Evolutionary conservation across 2,888 invertebrate species (phyloP).

Genomic region (Aproaerema taeniolella): DNA sequence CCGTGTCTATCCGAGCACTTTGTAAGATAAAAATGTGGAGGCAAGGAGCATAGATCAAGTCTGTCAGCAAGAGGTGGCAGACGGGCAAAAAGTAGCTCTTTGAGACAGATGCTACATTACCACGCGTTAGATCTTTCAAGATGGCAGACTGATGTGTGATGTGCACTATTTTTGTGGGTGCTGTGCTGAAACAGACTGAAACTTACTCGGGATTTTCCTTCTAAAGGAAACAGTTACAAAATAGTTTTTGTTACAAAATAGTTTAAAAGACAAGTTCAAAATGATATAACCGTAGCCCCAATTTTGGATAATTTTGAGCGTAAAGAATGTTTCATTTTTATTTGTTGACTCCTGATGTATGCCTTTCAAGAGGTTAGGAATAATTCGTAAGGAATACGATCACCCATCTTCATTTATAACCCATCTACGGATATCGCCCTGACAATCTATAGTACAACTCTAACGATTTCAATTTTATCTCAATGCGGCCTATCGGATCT

Average conservation of each 20-base stretch:
- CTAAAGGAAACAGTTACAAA: too few relatives aligned
- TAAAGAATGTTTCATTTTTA: too few relatives aligned
- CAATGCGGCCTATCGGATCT: slow-evolving; percentile 43
- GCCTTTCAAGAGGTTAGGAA: too few relatives aligned
- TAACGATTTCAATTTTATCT: slow-evolving; percentile 58
- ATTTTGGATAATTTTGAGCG: too few relatives aligned
- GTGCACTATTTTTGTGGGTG: not conserved
- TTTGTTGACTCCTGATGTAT: too few relatives aligned
- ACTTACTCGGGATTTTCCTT: too few relatives aligned
- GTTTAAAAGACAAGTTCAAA: too few relatives aligned
- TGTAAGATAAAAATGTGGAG: slow-evolving; percentile 74
- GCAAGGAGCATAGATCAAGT: slow-evolving; percentile 66
- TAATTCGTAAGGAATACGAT: too few relatives aligned
- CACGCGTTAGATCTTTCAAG: slow-evolving; percentile 26
- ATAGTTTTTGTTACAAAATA: too few relatives aligned
- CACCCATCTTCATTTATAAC: slow-evolving; percentile 38
- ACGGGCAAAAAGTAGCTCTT: slow-evolving; percentile 52
- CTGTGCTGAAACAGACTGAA: too few relatives aligned
- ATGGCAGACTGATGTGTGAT: slow-evolving; percentile 3
- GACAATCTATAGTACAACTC: slow-evolving; percentile 39
- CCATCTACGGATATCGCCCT: slow-evolving; percentile 36
- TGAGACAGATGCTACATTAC: slow-evolving; percentile 46
- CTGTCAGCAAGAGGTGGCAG: slow-evolving; percentile 50
- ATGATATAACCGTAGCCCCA: too few relatives aligned
- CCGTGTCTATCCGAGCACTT: slow-evolving; percentile 73